These are phyloP conservation scores for Gadopsis bispinosus DNA, from an alignment of 2,797 vertebrate genomes.

Conservation along the genomic window DNA sequence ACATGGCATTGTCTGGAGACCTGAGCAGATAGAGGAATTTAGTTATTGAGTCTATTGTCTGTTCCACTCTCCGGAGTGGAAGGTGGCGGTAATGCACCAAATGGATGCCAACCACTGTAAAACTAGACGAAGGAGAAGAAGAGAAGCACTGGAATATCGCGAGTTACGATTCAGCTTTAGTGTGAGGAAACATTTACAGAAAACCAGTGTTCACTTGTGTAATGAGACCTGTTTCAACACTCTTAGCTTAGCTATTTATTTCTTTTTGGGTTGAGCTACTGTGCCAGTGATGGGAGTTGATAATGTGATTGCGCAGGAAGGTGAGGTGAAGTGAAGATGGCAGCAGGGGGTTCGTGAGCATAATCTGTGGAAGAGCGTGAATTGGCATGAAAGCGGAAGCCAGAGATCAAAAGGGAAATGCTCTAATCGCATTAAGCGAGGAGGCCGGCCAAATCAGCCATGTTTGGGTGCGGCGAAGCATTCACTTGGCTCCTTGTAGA, in stretches of 20 bases:
- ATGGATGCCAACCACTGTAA: no score
- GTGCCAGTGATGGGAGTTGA: conserved; percentile 8
- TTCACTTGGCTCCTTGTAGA: conserved; percentile 23
- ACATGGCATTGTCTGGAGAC: no score
- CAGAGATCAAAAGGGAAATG: conserved; percentile 71
- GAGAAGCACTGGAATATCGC: conserved; percentile 4
- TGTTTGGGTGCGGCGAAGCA: conserved; percentile 53
- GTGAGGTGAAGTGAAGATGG: conserved; percentile 48
- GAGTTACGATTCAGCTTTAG: background rate
- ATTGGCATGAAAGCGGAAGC: conserved; percentile 64
- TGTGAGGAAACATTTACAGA: background rate
- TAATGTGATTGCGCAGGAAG: conserved; percentile 39
- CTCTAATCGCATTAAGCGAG: conserved; percentile 66
- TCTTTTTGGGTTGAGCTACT: background rate
- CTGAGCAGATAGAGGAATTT: no score
- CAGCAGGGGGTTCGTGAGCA: conserved; percentile 42
- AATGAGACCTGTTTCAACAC: conserved; percentile 6
- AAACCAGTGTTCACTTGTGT: background rate
- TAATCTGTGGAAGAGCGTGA: conserved; percentile 50
- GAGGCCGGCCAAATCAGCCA: conserved; percentile 51
- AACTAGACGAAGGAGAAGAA: no score
- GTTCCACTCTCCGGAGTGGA: no score
- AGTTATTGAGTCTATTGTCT: no score
- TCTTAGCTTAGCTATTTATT: background rate
- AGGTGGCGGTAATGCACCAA: no score